Base-by-base conservation (phyloP, 2,113 vertebrate genomes). In the Oryzias celebensis region DNA sequence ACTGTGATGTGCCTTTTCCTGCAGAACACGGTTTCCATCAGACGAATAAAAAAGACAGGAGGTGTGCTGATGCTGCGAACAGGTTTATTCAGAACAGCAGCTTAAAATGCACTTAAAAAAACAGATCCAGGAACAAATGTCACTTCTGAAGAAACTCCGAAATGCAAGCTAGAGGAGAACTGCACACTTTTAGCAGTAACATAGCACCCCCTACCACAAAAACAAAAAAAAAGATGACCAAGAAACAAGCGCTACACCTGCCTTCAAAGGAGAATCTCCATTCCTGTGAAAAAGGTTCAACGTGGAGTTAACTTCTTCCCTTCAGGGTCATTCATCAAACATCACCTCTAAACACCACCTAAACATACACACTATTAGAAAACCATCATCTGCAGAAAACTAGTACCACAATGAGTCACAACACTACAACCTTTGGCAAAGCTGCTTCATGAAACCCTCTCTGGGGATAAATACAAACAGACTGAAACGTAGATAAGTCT, bases 131-230 rank as follows among this genome's bases (percentile, higher is more conserved):
- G 22, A 70, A 86, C 24, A 73, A 88, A 68, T 67, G 70, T 85
- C 83, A 78, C 81, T 66, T 50, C 73, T 68, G 77, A 88, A 87
- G 84, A 91, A 90, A 86, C 80, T 79, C 81, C 69, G 83, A 81
- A 81, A 82, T 77, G 85, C 84, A 72, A 87, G 75, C 68, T 52
- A 67, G 86, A 87, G 70, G 73, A 12, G 63, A 71, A 69, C 64
- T 44, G 68, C 68, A 59, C 74, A 76, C 79, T 87, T 48, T 48
- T 23, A 69, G 58, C 58, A 63, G 56, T 17, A 55, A 64, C 42
- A 47, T 23, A 46, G 52, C 61, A 52, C 16, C 54, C 28, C 18
- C 42, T 13, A 46, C 3, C 24, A 48, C 46, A 23, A 68, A 58
- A 54, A 71, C 70, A 46, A 42, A 46, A 10, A 47, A 56, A 47